A percentile compares a stretch with the other conserved stretches of the same genome.
Evolutionary conservation across 2,113 vertebrate species (phyloP).

Genomic region (Diadophis punctatus): DNA sequence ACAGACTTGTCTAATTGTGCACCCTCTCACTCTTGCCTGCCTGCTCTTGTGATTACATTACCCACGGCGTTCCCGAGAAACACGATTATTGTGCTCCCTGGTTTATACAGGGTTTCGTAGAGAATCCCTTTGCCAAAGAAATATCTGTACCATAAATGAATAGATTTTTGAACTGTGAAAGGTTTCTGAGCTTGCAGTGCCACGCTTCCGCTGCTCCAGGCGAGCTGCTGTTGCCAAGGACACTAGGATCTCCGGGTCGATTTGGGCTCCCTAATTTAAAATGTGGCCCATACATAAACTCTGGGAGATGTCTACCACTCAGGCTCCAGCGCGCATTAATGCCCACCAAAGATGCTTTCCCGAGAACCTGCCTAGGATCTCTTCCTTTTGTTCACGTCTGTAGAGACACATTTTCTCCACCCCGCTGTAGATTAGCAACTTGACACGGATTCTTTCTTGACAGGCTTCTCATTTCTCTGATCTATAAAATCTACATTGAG

Average conservation of each 20-base stretch:
- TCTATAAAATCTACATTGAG: not conserved
- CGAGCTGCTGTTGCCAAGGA: not conserved
- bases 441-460: not conserved
- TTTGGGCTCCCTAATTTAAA: not conserved
- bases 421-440: not conserved
- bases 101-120: not conserved
- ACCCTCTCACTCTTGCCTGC: not conserved
- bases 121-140: not conserved
- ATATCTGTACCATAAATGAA: not conserved
- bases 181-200: not conserved
- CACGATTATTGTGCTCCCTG: not conserved
- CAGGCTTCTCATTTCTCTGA: not conserved
- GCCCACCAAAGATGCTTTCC: not conserved
- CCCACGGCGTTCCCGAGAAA: not conserved
- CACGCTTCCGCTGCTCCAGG: not conserved
- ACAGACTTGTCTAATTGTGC: not conserved
- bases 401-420: not conserved
- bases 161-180: not conserved
- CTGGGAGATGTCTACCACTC: not conserved
- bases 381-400: not conserved
- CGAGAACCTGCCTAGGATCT: not conserved
- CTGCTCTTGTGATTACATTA: not conserved
- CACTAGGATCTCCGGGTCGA: not conserved
- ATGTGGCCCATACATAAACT: not conserved
- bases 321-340: not conserved